Percentiles rank a stretch among this genome's conserved stretches.
phyloP scores from a whole-genome alignment of 1,140 invertebrate species.

The Propsilocerus akamusi region DNA sequence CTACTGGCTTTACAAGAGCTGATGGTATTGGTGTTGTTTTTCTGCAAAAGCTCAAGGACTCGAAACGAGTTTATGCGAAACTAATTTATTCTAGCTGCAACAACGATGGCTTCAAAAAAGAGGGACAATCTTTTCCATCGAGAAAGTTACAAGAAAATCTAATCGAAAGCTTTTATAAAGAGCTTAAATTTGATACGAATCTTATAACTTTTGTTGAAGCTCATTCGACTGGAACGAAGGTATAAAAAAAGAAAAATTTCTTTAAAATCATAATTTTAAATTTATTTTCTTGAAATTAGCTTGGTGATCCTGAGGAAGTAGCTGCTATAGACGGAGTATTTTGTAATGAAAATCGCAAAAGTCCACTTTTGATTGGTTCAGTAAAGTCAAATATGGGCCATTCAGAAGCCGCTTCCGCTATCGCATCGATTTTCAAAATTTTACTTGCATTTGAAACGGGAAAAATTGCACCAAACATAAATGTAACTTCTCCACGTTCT shows the following conservation, averaged over 20 bases:
- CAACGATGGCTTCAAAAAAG: slow-evolving; percentile 57
- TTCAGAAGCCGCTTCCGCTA: slow-evolving; percentile 72
- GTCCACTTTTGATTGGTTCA: slow-evolving; percentile 67
- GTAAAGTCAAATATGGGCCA: slow-evolving; percentile 91
- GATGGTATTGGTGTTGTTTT: slow-evolving; percentile 59
- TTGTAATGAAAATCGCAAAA: slow-evolving; percentile 39
- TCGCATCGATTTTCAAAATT: slow-evolving; percentile 71
- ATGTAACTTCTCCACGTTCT: slow-evolving; percentile 50
- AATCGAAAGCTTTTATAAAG: slow-evolving; percentile 37
- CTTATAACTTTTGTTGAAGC: slow-evolving; percentile 51
- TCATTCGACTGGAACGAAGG: slow-evolving; percentile 43
- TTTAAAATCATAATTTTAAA: no score
- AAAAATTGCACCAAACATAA: slow-evolving; percentile 62
- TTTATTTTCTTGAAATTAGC: no score
- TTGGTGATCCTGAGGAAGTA: slow-evolving; percentile 45
- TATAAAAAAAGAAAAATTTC: no score
- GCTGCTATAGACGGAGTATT: slow-evolving; percentile 69
- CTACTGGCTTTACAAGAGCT: slow-evolving; percentile 55
- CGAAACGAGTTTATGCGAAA: slow-evolving; percentile 56
- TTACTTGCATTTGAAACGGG: slow-evolving; percentile 51
- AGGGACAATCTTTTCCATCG: slow-evolving; percentile 34
- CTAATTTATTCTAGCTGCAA: slow-evolving; percentile 38
- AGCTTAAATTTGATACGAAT: slow-evolving; percentile 37
- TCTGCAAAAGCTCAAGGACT: slow-evolving; percentile 61
- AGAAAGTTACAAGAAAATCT: slow-evolving; percentile 29